Conservation (phyloP, 2,113 vertebrate genomes). For the Lycaon pictus region DNA sequence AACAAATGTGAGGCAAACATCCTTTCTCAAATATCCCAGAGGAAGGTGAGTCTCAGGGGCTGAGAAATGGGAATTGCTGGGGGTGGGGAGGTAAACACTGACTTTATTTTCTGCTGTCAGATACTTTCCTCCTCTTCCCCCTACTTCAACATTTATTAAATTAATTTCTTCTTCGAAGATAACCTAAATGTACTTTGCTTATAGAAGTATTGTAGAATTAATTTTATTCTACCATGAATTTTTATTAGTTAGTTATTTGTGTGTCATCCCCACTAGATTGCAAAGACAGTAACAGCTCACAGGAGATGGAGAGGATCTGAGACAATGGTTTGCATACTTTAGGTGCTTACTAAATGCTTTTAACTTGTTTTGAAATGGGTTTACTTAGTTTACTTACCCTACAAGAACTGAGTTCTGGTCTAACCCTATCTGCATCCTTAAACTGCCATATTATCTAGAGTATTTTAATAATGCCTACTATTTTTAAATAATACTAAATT, state of each 20-base stretch:
- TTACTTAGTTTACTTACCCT: neutral
- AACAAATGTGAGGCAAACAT: neutral
- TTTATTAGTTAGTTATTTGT: neutral
- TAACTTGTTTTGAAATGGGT: neutral
- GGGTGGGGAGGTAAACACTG: neutral
- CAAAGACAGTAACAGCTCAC: neutral
- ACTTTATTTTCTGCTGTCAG: neutral
- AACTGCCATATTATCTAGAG: neutral
- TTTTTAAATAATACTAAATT: conserved; percentile 44
- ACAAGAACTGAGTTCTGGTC: neutral
- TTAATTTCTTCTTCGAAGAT: conserved; percentile 13
- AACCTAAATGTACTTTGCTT: neutral
- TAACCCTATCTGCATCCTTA: neutral
- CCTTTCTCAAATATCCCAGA: neutral
- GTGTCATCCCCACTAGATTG: neutral
- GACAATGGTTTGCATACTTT: neutral
- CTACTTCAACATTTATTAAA: conserved; percentile 6
- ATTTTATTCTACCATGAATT: neutral
- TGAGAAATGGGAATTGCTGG: neutral
- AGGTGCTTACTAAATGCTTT: neutral
- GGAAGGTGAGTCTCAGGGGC: neutral
- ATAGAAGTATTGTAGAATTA: neutral
- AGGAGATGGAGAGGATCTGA: neutral
- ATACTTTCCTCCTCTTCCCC: neutral
- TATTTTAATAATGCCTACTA: neutral